phyloP scores from a whole-genome alignment of 1,140 invertebrate species.

The Apis florea region DNA sequence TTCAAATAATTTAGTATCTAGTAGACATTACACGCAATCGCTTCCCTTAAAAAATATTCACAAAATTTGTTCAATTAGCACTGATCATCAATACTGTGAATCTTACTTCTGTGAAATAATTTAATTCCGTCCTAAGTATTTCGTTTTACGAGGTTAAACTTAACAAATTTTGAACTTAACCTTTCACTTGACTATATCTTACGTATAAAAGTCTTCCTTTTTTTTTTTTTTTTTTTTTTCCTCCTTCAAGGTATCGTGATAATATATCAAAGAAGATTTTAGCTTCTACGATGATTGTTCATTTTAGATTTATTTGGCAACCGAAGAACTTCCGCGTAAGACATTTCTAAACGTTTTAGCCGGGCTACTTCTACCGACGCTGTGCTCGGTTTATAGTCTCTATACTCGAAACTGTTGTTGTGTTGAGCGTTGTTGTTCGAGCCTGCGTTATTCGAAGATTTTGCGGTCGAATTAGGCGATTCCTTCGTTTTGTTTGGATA shows the following conservation, averaged over 20 bases:
- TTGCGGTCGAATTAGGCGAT: conserved; percentile 79
- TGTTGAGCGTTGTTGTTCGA: conserved; percentile 49
- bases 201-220: conserved; percentile 27
- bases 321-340: conserved; percentile 90
- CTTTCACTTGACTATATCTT: conserved; percentile 32
- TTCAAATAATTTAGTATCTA: conserved; percentile 39
- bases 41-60: conserved; percentile 30
- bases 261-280: neutral
- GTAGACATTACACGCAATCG: conserved; percentile 13
- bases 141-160: neutral
- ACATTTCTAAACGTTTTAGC: conserved; percentile 88
- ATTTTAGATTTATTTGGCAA: conserved; percentile 82
- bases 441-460: conserved; percentile 74
- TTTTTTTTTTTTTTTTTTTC: neutral
- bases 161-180: conserved; percentile 40
- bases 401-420: conserved; percentile 69
- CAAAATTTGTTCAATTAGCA: conserved; percentile 35
- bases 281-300: conserved; percentile 49
- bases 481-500: conserved; percentile 82
- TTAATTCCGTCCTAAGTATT: conserved; percentile 27
- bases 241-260: neutral
- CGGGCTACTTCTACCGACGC: conserved; percentile 90
- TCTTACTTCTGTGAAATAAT: conserved; percentile 36
- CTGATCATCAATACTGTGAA: conserved; percentile 50
- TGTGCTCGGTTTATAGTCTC: conserved; percentile 86